phyloP scores from a whole-genome alignment of 2,113 vertebrate species.

The Microtus ochrogaster region DNA sequence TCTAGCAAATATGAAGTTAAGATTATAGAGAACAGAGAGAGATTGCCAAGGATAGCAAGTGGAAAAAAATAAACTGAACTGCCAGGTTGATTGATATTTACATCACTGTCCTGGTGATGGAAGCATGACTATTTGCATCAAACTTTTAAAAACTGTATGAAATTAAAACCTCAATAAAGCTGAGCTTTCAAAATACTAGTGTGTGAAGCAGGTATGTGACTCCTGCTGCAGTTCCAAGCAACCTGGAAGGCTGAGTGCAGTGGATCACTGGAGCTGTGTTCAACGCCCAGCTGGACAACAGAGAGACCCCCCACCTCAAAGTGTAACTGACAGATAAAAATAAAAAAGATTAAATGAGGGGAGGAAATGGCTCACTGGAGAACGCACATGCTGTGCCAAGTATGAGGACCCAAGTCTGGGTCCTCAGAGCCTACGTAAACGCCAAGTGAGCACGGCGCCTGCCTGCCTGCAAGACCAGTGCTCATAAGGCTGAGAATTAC shows the following conservation, averaged over 20 bases:
- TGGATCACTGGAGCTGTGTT: background rate
- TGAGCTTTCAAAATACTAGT: background rate
- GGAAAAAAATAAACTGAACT: background rate
- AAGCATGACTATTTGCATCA: background rate
- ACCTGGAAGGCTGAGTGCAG: background rate
- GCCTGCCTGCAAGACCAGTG: background rate
- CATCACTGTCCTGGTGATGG: background rate
- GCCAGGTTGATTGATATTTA: background rate
- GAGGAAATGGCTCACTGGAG: background rate
- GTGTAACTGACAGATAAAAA: too few species aligned
- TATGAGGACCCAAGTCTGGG: background rate
- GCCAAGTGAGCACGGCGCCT: background rate
- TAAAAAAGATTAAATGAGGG: background rate
- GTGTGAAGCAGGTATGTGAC: background rate
- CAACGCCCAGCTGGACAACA: background rate
- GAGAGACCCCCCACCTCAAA: background rate
- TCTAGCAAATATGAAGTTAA: background rate
- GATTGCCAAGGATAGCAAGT: background rate
- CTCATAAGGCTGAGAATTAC: background rate
- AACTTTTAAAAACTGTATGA: background rate
- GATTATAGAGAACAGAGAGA: background rate
- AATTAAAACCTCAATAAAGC: background rate
- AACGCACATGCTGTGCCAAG: too few species aligned
- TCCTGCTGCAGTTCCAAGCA: background rate
- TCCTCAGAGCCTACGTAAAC: too few species aligned